Percentiles rank a stretch among this genome's conserved stretches.
These are phyloP conservation scores for Synaphobranchus kaupii DNA, from an alignment of 2,797 vertebrate genomes.

Conservation along the genomic window DNA sequence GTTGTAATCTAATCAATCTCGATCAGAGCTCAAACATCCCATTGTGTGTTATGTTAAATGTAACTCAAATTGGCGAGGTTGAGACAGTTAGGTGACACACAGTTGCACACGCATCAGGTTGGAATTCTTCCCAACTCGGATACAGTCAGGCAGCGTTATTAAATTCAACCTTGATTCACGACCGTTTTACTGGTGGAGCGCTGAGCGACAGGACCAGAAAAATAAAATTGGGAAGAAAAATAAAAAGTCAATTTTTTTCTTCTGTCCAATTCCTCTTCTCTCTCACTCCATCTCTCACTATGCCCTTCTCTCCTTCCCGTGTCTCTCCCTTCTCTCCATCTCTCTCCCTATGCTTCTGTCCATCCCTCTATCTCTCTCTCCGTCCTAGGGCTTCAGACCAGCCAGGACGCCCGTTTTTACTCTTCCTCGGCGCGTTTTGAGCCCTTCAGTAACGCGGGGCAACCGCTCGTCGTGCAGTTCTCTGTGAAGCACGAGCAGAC, in stretches of 20 bases:
- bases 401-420: constrained; percentile 78
- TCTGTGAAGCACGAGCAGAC: constrained; percentile 83
- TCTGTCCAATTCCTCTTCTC: background rate
- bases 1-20: constrained; percentile 7
- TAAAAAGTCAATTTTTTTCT: background rate
- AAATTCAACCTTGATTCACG: background rate
- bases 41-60: background rate
- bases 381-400: constrained; percentile 76
- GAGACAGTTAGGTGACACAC: no score
- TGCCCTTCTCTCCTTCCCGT: background rate
- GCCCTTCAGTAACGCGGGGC: constrained; percentile 77
- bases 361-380: background rate
- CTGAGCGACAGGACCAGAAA: background rate
- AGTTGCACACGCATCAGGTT: no score
- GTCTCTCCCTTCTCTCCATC: background rate
- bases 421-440: constrained; percentile 77
- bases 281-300: background rate
- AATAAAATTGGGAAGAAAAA: background rate
- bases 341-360: background rate
- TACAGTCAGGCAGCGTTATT: no score
- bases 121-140: background rate
- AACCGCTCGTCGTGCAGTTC: constrained; percentile 78
- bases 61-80: background rate
- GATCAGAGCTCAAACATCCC: background rate
- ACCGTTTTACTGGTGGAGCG: background rate